Base-by-base conservation (phyloP, 2,797 vertebrate genomes). In the Aulostomus chinensis region DNA sequence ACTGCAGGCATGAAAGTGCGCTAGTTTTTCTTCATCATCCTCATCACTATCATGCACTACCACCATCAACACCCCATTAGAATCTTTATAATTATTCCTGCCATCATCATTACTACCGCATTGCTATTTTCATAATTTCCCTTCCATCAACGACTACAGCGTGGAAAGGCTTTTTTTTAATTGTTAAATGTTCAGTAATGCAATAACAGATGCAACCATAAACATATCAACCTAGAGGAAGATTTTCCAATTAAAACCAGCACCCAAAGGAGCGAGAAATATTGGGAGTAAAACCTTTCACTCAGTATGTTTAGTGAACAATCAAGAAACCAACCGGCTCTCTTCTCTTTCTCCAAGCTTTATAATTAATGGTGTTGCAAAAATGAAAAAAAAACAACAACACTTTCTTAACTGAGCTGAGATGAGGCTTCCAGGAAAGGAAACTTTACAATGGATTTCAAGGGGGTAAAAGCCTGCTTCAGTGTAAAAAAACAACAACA, bases 41-140 rank as follows among this genome's bases (percentile, higher is more conserved):
- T 58, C 59, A 61, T 58, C 65, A 49, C 21, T 7, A 51, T 62
- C 43, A 50, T 58, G 32, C 31, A 30, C 42, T 24, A 52, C 18
- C 35, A 42, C 33, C 58, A 57, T 68, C 37, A 69, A 72, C 34
- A 63, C 12, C 40, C 33, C 37, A 49, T 73, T 69, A 62, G 30
- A 55, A 55, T 64, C 55, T 48, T 58, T 61, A 35, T 51, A 76
- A 73, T 67, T 74, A 80, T 77, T 74, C 7, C 14, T 56, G 43
- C 69, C 62, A 79, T 76, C 42, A 64, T 74, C 72, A 73, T 85
- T 76, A 78, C 54, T 45, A 61, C 13, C 35, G 38, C 56, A 68
- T 68, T 80, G 75, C 73, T 76, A 70, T 81, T 80, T 72, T 73
- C 66, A 71, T 63, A 38, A 58, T 68, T 68, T 74, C 22, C 21